These are phyloP conservation scores for Scaptodrosophila latifasciaeformis DNA, from an alignment of 2,888 invertebrate genomes.

Conservation along the genomic window DNA sequence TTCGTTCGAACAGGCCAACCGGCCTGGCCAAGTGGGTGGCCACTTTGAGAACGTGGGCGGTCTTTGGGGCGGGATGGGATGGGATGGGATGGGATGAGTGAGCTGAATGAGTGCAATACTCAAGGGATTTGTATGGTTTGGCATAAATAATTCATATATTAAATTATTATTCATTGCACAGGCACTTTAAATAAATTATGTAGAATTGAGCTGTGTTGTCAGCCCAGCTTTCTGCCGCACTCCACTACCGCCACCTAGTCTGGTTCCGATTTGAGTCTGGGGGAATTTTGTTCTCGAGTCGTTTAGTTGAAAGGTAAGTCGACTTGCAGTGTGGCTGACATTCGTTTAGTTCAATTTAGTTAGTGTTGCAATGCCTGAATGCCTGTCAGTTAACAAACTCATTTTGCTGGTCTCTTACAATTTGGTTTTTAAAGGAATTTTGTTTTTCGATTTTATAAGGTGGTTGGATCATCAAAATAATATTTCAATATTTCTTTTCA, in stretches of 20 bases:
- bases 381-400: conserved; percentile 40
- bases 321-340: conserved; percentile 5
- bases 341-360: conserved; percentile 6
- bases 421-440: background rate
- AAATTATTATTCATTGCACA: conserved; percentile 56
- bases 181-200: conserved; percentile 37
- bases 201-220: conserved; percentile 2
- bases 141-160: conserved; percentile 18
- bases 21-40: background rate
- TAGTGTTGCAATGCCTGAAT: conserved; percentile 38
- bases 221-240: no score
- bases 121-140: no score
- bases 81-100: background rate
- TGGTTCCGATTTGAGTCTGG: no score
- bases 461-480: background rate
- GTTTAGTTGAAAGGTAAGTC: no score
- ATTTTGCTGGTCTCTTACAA: no score
- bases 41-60: background rate
- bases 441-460: background rate
- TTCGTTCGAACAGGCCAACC: no score
- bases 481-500: no score
- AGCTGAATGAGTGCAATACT: background rate
- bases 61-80: no score
- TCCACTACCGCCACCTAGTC: no score
- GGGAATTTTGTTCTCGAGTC: no score